A percentile compares a stretch with the other conserved stretches of the same genome.
phyloP scores from a whole-genome alignment of 37 sponge, comb jelly and placozoan genomes.

The Mnemiopsis leidyi region DNA sequence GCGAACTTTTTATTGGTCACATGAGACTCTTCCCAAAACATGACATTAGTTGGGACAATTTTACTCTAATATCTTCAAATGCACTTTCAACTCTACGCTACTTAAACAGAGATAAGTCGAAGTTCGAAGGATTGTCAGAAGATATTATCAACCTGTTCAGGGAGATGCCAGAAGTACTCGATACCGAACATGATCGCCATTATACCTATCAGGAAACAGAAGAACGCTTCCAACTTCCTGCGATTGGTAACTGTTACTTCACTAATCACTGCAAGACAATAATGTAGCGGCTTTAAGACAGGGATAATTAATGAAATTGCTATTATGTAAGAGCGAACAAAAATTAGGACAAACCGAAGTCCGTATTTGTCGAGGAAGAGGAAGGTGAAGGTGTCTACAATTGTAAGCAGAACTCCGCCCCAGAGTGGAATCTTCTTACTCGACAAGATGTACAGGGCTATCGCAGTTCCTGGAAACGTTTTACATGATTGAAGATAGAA shows the following conservation, averaged over 20 bases:
- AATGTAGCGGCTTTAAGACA: too few relatives aligned
- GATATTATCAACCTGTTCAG: background rate
- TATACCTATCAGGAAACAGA: slow-evolving; percentile 63
- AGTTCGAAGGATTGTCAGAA: too few relatives aligned
- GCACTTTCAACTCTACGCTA: background rate
- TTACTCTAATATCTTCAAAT: background rate
- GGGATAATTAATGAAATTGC: too few relatives aligned
- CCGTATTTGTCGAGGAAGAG: slow-evolving; percentile 71
- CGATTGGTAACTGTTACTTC: too few relatives aligned
- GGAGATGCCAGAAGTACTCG: slow-evolving; percentile 61
- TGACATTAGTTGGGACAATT: background rate
- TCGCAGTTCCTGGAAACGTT: slow-evolving; percentile 44
- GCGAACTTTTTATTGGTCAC: too few relatives aligned
- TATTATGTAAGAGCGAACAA: too few relatives aligned
- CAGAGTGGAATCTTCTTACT: slow-evolving; percentile 60
- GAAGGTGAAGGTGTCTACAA: slow-evolving; percentile 68
- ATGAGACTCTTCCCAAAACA: too few relatives aligned
- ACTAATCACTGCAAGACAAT: too few relatives aligned
- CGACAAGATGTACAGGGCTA: slow-evolving; percentile 49
- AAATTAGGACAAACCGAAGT: slow-evolving; percentile 31
- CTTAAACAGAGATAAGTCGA: too few relatives aligned
- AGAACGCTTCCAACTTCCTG: slow-evolving; percentile 71
- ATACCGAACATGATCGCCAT: slow-evolving; percentile 69
- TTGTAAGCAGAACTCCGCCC: slow-evolving; percentile 67
- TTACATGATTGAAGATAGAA: too few relatives aligned